A percentile compares a stretch with the other conserved stretches of the same genome.
Evolutionary conservation across 2,797 vertebrate species (phyloP).

Genomic region (Sibirionetta formosa): DNA sequence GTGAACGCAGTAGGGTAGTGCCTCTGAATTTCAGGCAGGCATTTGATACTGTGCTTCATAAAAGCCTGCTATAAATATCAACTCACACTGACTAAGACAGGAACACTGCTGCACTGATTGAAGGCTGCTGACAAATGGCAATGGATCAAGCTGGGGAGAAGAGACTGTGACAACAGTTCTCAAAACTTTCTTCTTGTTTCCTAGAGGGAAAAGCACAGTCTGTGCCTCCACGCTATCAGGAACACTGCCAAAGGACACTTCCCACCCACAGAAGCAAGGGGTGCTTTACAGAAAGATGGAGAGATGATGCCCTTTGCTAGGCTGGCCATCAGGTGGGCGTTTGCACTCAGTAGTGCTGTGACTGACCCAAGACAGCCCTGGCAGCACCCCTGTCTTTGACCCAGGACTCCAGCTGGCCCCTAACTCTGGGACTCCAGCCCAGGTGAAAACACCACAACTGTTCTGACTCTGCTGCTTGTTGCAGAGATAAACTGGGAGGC

Average conservation of each 20-base stretch:
- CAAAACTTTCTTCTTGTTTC: constrained; percentile 61
- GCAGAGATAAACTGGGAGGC: background rate
- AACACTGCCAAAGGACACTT: constrained; percentile 52
- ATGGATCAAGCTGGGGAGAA: constrained; percentile 64
- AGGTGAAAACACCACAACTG: fast-evolving
- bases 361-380: background rate
- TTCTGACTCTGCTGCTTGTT: background rate
- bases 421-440: background rate
- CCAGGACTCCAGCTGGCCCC: background rate
- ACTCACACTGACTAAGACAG: constrained; percentile 59
- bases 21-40: constrained; percentile 65
- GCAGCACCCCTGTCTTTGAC: background rate
- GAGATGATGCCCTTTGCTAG: background rate
- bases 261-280: background rate
- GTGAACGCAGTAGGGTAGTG: constrained; percentile 39
- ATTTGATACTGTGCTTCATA: constrained; percentile 61
- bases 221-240: constrained; percentile 54
- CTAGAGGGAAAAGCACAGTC: constrained; percentile 45
- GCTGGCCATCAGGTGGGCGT: background rate
- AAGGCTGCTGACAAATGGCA: constrained; percentile 75
- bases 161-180: constrained; percentile 67
- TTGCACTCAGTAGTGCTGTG: background rate
- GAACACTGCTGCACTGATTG: constrained; percentile 71
- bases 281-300: background rate
- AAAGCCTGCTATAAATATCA: constrained; percentile 67